Evolutionary conservation across 2,113 vertebrate species (phyloP).

Genomic region (Parotia lawesii): DNA sequence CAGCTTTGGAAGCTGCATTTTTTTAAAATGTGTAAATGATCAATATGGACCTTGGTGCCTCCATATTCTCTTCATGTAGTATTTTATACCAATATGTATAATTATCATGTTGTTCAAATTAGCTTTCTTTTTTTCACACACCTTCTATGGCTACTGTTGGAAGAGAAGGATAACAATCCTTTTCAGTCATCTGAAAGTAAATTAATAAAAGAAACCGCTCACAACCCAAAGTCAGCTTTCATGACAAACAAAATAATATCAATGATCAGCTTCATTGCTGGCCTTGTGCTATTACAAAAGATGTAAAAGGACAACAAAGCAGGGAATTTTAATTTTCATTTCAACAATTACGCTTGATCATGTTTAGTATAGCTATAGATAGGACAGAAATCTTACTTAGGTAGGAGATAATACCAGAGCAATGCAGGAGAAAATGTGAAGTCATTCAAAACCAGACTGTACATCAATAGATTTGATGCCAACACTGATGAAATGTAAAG

Average conservation of each 20-base stretch:
- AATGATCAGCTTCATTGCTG: not conserved
- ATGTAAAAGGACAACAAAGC: not conserved
- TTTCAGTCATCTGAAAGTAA: not conserved
- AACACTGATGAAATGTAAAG: not conserved
- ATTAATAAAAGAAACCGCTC: not conserved
- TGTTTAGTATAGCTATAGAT: not conserved
- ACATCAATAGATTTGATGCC: not conserved
- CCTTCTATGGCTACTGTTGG: not conserved
- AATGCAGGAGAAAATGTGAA: not conserved
- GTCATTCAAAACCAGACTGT: not conserved
- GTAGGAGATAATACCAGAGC: not conserved
- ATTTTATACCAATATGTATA: not conserved
- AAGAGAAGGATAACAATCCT: not conserved
- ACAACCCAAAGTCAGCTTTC: not conserved
- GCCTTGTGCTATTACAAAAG: not conserved
- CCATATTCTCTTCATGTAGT: not conserved
- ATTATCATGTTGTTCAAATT: not conserved
- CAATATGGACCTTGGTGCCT: not conserved
- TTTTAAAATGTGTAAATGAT: not conserved
- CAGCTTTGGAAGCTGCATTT: not conserved
- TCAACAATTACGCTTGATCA: not conserved
- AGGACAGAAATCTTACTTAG: not conserved
- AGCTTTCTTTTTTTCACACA: not conserved
- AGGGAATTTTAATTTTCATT: not conserved
- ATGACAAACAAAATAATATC: not conserved